Percentiles rank a stretch among this genome's conserved stretches.
Evolutionary conservation across 2,888 invertebrate genomes (phyloP).

Genomic region (Ormyrus thymus): DNA sequence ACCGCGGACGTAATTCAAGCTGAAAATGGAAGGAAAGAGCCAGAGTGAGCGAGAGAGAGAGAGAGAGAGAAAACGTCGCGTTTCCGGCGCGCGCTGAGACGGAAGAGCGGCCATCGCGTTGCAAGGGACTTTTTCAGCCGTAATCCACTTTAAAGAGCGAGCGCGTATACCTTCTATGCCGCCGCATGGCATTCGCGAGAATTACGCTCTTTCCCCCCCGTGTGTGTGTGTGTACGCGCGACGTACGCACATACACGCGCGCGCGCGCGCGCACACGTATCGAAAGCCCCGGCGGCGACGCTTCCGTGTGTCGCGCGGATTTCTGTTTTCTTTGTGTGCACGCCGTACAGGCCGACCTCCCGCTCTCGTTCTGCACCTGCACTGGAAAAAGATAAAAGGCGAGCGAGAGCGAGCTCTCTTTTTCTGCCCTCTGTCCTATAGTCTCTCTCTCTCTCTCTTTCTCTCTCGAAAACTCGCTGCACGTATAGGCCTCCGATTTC

Average conservation of each 20-base stretch:
- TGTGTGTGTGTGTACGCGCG: no score
- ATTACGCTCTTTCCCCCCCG: background rate
- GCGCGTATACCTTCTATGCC: background rate
- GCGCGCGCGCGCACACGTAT: no score
- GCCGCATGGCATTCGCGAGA: background rate
- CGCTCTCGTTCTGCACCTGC: background rate
- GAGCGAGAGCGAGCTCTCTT: background rate
- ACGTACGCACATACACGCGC: no score
- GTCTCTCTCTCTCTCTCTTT: no score
- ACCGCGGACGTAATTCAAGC: background rate
- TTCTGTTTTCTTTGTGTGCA: background rate
- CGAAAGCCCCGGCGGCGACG: no score
- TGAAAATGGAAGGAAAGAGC: background rate
- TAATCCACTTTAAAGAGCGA: conserved; percentile 28
- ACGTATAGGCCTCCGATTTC: conserved; percentile 14
- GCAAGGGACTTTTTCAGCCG: conserved; percentile 7
- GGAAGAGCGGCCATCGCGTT: conserved; percentile 18
- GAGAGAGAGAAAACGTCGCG: conserved; percentile 17
- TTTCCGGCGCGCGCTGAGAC: conserved; percentile 13
- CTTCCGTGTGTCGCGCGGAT: conserved; percentile 5
- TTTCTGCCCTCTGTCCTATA: background rate
- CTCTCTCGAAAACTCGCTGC: background rate
- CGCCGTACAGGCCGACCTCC: background rate
- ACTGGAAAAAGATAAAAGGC: background rate
- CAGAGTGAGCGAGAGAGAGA: background rate